Conservation (phyloP, 2,113 vertebrate species). For the Syngnathoides biaculeatus region DNA sequence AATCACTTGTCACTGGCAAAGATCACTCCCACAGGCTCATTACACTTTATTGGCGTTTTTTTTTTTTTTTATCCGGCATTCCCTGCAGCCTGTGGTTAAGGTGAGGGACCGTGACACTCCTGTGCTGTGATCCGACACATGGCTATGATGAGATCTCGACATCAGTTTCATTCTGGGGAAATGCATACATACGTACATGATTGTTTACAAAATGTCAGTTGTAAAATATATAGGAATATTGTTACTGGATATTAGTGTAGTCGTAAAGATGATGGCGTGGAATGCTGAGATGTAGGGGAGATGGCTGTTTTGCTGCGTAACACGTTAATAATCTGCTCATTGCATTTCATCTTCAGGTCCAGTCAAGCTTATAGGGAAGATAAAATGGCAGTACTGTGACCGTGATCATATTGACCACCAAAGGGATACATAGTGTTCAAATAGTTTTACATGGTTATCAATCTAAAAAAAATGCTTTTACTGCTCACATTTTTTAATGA, state of each 20-base stretch:
- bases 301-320: constrained; percentile 1
- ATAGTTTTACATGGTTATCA: too few species aligned
- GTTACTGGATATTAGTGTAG: neutral
- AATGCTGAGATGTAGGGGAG: neutral
- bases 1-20: constrained; percentile 1
- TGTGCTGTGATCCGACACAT: constrained; percentile 1
- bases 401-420: neutral
- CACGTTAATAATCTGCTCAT: constrained; percentile 31
- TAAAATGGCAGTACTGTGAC: neutral
- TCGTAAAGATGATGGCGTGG: constrained; percentile 5
- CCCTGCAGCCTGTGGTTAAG: neutral
- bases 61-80: neutral
- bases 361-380: constrained; percentile 9
- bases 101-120: neutral
- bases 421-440: neutral
- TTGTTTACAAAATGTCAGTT: neutral
- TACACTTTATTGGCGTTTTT: constrained; percentile 19
- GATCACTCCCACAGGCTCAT: constrained; percentile 18
- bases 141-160: neutral
- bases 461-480: too few species aligned
- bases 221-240: neutral
- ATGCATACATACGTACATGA: neutral
- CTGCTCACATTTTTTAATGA: too few species aligned
- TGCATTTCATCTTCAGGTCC: constrained; percentile 11
- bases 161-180: neutral